phyloP scores from a whole-genome alignment of 2,888 invertebrate species.

The Muschampia plurimacula region DNA sequence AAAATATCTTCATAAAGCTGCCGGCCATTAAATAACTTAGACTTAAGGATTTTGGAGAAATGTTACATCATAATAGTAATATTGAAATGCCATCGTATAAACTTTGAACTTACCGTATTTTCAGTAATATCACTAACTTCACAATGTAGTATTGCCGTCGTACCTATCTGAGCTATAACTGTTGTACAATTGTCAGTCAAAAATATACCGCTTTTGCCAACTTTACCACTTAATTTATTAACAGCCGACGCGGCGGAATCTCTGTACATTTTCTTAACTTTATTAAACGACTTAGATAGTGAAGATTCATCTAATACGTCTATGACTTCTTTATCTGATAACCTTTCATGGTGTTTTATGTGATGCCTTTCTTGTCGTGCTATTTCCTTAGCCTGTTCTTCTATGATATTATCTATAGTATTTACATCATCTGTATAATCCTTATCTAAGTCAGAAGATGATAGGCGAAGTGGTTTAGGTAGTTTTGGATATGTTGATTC shows the following conservation, averaged over 20 bases:
- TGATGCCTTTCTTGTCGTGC: slow-evolving; percentile 61
- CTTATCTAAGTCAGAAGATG: slow-evolving; percentile 61
- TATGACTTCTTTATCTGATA: slow-evolving; percentile 66
- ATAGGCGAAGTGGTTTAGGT: slow-evolving; percentile 73
- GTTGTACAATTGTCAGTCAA: slow-evolving; percentile 87
- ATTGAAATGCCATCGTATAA: background rate
- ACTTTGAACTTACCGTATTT: slow-evolving; percentile 83
- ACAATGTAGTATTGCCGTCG: slow-evolving; percentile 87
- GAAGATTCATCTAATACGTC: slow-evolving; percentile 67
- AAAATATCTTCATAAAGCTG: too few species aligned
- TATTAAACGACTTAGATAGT: slow-evolving; percentile 69
- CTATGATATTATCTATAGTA: slow-evolving; percentile 71
- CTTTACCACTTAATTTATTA: slow-evolving; percentile 77
- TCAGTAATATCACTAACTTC: slow-evolving; percentile 88
- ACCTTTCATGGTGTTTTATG: slow-evolving; percentile 60
- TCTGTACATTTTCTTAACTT: slow-evolving; percentile 83
- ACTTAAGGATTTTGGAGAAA: too few species aligned
- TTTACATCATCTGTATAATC: slow-evolving; percentile 70
- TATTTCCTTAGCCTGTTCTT: slow-evolving; percentile 59
- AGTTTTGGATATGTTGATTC: slow-evolving; percentile 65
- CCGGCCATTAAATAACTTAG: too few species aligned
- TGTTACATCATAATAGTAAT: too few species aligned
- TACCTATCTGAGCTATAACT: slow-evolving; percentile 87
- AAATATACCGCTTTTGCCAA: slow-evolving; percentile 78
- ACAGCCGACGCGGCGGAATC: slow-evolving; percentile 71